These are phyloP conservation scores for Amiota communis DNA, from an alignment of 2,888 invertebrate genomes.

Conservation along the genomic window DNA sequence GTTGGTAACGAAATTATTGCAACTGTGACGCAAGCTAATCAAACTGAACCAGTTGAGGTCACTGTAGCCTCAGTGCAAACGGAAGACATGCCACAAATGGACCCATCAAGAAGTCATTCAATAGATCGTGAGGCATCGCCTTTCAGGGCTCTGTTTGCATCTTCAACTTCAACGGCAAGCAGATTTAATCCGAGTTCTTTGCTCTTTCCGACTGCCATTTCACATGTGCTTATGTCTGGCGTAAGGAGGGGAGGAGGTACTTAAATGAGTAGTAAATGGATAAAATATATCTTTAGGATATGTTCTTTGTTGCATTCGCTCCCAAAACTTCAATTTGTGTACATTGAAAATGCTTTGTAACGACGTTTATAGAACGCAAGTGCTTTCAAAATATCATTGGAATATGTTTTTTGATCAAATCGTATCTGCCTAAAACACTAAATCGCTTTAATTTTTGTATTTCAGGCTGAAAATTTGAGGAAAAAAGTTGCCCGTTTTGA, in stretches of 20 bases:
- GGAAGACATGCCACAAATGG: conserved; percentile 18
- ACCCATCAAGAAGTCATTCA: conserved; percentile 32
- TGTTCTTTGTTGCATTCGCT: conserved; percentile 4
- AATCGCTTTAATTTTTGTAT: conserved; percentile 45
- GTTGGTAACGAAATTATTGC: neutral
- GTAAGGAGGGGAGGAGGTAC: conserved; percentile 64
- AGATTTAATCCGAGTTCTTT: conserved; percentile 51
- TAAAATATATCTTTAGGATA: neutral
- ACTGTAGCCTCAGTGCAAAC: conserved; percentile 39
- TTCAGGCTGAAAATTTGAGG: conserved; percentile 88
- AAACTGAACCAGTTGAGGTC: too few species aligned
- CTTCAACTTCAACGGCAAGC: conserved; percentile 39
- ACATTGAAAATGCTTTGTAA: conserved; percentile 2
- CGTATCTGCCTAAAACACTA: neutral
- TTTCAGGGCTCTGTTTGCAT: conserved; percentile 55
- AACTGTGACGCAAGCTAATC: neutral
- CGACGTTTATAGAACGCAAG: neutral
- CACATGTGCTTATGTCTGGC: conserved; percentile 60
- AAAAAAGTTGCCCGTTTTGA: conserved; percentile 93
- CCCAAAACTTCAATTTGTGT: neutral
- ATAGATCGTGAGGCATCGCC: conserved; percentile 56
- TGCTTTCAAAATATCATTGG: neutral
- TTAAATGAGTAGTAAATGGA: conserved; percentile 8
- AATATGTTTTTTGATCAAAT: conserved; percentile 40
- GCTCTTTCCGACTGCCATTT: conserved; percentile 65